Conservation (phyloP, 2,888 invertebrate genomes). For the Linyphia triangularis region DNA sequence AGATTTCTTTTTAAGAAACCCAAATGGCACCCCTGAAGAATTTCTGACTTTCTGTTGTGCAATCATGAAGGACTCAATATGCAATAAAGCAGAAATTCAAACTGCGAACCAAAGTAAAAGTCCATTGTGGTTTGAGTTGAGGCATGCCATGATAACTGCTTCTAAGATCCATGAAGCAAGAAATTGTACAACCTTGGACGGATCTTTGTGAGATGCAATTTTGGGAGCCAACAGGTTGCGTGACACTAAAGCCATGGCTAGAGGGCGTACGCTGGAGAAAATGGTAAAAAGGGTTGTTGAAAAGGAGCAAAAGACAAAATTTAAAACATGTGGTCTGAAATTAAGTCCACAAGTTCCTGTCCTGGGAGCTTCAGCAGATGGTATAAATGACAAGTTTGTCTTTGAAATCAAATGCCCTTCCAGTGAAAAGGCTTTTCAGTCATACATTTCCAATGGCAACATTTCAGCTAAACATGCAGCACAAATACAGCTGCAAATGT, state of each 20-base stretch:
- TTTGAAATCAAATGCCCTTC: neutral
- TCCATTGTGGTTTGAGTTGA: neutral
- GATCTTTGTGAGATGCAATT: neutral
- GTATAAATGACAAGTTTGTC: neutral
- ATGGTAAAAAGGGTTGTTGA: neutral
- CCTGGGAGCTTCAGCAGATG: constrained; percentile 10
- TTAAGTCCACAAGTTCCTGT: neutral
- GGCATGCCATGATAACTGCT: neutral
- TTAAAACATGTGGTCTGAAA: neutral
- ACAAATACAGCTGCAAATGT: constrained; percentile 5
- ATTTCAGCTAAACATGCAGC: neutral
- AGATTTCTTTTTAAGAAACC: neutral
- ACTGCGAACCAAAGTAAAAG: neutral
- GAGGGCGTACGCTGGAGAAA: neutral
- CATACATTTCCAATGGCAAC: neutral
- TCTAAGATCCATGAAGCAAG: neutral
- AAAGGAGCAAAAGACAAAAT: neutral
- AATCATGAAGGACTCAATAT: neutral
- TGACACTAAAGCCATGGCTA: constrained; percentile 11
- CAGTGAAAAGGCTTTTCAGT: too few species aligned
- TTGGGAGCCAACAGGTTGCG: neutral
- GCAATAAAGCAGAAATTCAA: neutral
- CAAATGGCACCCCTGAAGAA: neutral
- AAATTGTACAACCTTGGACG: neutral
- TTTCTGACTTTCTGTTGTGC: neutral